Conservation (phyloP, 2,888 invertebrate genomes). For the Drosophila picticornis region DNA sequence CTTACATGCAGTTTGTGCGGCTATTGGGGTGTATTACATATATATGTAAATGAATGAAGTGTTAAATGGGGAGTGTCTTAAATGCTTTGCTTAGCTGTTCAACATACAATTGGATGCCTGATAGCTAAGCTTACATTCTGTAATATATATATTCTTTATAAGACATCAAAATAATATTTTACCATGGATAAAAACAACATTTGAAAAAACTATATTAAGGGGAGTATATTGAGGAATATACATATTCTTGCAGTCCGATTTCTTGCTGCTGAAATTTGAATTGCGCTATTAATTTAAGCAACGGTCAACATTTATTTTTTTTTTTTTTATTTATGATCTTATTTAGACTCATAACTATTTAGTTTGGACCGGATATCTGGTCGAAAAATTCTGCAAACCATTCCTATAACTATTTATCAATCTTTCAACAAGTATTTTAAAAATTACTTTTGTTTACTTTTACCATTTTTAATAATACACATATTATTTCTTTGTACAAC, state of each 20-base stretch:
- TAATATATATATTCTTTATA: background rate
- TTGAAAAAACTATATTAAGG: background rate
- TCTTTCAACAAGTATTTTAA: background rate
- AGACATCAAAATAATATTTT: background rate
- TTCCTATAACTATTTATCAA: background rate
- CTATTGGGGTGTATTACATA: constrained; percentile 27
- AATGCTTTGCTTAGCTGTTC: background rate
- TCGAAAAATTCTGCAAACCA: background rate
- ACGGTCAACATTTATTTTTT: background rate
- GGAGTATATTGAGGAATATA: background rate
- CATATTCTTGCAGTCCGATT: background rate
- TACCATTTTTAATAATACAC: background rate
- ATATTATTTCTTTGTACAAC: background rate
- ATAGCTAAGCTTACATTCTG: background rate
- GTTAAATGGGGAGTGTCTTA: constrained; percentile 12
- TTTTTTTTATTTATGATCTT: background rate
- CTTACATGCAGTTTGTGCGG: constrained; percentile 32
- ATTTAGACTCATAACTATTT: background rate
- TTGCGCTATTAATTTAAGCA: background rate
- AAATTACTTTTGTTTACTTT: background rate
- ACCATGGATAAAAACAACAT: background rate
- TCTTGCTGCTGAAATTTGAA: background rate
- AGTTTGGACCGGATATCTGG: background rate
- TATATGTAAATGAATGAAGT: constrained; percentile 21
- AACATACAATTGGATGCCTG: background rate